Conservation (phyloP, 2,113 vertebrate species). For the Glareola pratincola region DNA sequence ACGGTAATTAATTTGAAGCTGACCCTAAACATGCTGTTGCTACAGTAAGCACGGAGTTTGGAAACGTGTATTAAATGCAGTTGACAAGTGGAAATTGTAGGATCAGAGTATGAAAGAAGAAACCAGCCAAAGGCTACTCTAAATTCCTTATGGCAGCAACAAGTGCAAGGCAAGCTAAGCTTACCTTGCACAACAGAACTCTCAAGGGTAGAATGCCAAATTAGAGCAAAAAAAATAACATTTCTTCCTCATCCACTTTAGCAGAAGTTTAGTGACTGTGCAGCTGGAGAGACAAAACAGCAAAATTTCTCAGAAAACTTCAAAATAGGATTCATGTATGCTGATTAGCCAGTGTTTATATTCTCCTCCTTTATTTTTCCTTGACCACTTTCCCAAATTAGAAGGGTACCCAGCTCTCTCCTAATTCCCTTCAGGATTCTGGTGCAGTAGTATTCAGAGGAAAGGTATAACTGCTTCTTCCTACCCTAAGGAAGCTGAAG, state of each 20-base stretch:
- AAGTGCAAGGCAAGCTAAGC: neutral
- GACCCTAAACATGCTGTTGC: neutral
- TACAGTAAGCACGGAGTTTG: neutral
- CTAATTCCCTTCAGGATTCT: neutral
- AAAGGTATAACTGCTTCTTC: neutral
- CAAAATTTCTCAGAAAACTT: neutral
- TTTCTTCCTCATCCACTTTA: neutral
- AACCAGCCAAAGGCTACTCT: neutral
- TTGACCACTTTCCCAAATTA: neutral
- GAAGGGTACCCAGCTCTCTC: neutral
- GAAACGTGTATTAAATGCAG: neutral
- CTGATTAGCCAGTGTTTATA: neutral
- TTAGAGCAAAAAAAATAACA: neutral
- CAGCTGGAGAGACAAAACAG: neutral
- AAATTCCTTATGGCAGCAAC: neutral
- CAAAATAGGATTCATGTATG: fast-evolving
- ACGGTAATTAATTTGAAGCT: neutral
- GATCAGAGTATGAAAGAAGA: neutral
- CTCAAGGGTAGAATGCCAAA: neutral
- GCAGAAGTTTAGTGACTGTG: neutral
- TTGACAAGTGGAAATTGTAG: neutral
- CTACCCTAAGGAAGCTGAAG: neutral
- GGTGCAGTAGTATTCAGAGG: neutral
- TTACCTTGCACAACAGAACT: neutral
- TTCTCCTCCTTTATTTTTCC: neutral